Base-by-base conservation (phyloP, 2,888 invertebrate genomes). In the Heliconius erato region DNA sequence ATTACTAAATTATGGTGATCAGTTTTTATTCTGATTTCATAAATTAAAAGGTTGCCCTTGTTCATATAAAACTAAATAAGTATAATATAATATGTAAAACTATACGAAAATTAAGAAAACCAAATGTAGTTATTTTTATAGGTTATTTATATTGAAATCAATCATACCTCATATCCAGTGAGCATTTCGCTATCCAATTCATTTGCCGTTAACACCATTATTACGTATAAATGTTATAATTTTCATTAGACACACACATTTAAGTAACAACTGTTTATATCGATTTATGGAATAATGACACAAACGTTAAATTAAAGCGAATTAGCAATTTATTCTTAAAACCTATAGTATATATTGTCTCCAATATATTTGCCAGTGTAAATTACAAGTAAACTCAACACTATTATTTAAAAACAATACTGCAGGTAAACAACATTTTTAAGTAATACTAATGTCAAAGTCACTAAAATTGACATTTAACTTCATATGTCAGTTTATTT, bases 201-300 rank as follows among this genome's bases (percentile, higher is more conserved):
- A 16, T 65, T 76, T 44, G 79, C 71, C 28, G 79, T 76, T 69
- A 82, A 79, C 44, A 82, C 82, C 82, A 82, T 82, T 71, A 35
- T 35, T 7, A 63, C 7, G 3, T 74, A 26, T 26, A 49, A 72
- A 26, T 44, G n/a, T 44, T 71, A 19, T 44, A 19, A 71, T 71
- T 49, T 49, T 44, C 16, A 49, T 44, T 49, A 40, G 6, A n/a
- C 12, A 71, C 40, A 71, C 9, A n/a, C n/a, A 28, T 49, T 44
- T 49, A 44, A 72, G 44, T 71, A 71, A 4, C n/a, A 23, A 72
- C 23, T 3, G 23, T 35, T 23, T 69, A 14, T 65, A 65, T 26
- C 0, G 26, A 65, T 26, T 65, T 12, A 12, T 26, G n/a, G 12
- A 63, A 63, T 65, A 4, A 67, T 26, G 26, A 67, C 14, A n/a